phyloP scores from a whole-genome alignment of 2,888 invertebrate species.

The Lacanobia wlatinum region DNA sequence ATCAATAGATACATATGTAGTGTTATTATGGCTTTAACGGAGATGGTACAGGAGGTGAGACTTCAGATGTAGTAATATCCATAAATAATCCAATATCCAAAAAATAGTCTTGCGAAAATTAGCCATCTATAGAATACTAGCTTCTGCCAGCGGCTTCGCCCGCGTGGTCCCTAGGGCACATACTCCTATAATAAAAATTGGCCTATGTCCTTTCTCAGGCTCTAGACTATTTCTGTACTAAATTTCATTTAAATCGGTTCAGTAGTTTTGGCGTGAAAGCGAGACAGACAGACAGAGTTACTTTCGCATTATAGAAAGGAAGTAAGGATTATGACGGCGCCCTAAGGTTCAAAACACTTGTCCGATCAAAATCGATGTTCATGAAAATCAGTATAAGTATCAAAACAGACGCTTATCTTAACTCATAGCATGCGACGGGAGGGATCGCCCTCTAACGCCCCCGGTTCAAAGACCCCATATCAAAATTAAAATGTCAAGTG shows the following conservation, averaged over 20 bases:
- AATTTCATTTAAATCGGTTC: no score
- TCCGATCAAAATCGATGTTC: conserved; percentile 31
- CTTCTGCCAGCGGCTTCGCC: no score
- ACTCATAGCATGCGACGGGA: conserved; percentile 15
- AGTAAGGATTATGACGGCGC: no score
- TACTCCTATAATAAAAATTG: no score
- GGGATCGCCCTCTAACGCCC: conserved; percentile 42
- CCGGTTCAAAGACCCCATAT: conserved; percentile 57
- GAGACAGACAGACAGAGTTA: no score
- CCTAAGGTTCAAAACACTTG: neutral
- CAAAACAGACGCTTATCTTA: conserved; percentile 11
- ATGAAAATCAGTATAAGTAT: conserved; percentile 16
- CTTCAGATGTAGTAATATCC: conserved; percentile 8
- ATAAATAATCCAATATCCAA: no score
- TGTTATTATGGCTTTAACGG: neutral
- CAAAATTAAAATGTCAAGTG: conserved; percentile 64
- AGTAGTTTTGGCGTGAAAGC: no score
- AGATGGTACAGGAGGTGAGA: neutral
- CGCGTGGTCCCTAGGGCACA: no score
- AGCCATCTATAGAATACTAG: neutral
- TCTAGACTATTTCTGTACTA: no score
- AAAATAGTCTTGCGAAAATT: neutral
- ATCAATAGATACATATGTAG: conserved; percentile 28
- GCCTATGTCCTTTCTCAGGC: no score
- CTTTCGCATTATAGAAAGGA: no score